phyloP scores from a whole-genome alignment of 2,797 vertebrate species.

The Sphenodon punctatus region DNA sequence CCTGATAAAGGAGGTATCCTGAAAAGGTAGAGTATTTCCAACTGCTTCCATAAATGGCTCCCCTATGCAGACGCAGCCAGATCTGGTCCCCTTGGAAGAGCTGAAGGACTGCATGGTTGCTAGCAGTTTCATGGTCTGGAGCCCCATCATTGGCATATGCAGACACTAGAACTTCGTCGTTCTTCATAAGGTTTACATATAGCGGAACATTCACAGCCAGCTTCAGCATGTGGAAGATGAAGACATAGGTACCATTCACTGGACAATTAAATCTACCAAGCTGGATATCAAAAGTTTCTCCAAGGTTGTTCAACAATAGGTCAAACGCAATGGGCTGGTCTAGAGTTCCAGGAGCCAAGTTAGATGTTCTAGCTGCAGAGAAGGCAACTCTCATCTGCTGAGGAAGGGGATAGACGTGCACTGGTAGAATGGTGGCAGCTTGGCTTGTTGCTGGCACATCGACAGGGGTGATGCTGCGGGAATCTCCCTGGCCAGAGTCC shows the following conservation, averaged over 20 bases:
- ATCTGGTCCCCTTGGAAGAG: constrained; percentile 95
- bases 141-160: constrained; percentile 97
- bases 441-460: constrained; percentile 85
- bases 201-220: constrained; percentile 93
- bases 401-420: constrained; percentile 88
- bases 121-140: constrained; percentile 96
- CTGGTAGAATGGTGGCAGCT: constrained; percentile 84
- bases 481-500: constrained; percentile 91
- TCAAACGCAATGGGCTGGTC: constrained; percentile 97
- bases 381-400: constrained; percentile 95
- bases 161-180: constrained; percentile 95
- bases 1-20: constrained; percentile 96
- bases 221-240: constrained; percentile 98
- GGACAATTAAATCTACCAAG: constrained; percentile 93
- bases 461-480: constrained; percentile 83
- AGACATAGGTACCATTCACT: constrained; percentile 91
- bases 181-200: constrained; percentile 97
- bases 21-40: constrained; percentile 99
- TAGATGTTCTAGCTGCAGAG: constrained; percentile 92
- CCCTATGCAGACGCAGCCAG: constrained; percentile 94
- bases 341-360: constrained; percentile 93
- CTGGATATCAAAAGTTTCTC: constrained; percentile 90
- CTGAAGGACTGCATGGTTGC: constrained; percentile 93
- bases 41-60: constrained; percentile 96
- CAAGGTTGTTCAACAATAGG: constrained; percentile 91